phyloP scores from a whole-genome alignment of 2,113 vertebrate species.

The Clarias magur region DNA sequence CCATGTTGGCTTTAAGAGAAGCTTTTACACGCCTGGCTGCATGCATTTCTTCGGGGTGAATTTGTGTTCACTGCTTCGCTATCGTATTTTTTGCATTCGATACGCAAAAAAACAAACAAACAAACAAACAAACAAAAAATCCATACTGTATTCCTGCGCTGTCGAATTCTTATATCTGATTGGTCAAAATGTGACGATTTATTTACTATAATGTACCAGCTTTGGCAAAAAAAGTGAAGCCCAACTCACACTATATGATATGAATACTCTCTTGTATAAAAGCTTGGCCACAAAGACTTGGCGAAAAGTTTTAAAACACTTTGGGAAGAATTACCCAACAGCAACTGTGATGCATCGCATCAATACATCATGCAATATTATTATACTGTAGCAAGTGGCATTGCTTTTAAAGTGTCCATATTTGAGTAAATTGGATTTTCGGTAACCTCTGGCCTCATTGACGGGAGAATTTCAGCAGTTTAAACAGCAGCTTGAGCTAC shows the following conservation, averaged over 20 bases:
- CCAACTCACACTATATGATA: neutral
- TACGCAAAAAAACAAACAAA: neutral
- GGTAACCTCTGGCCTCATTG: constrained; percentile 18
- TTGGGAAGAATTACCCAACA: neutral
- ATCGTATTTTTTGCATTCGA: neutral
- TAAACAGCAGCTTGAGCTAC: neutral
- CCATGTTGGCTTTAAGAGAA: neutral
- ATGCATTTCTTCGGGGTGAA: neutral
- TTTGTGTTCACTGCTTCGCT: neutral
- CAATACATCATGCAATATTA: neutral
- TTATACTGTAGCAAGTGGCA: neutral
- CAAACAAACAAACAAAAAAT: neutral
- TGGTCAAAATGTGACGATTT: neutral
- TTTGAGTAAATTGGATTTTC: neutral
- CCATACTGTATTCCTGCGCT: neutral
- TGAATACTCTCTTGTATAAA: neutral
- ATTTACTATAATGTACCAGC: neutral
- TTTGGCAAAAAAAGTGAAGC: neutral
- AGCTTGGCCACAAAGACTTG: neutral
- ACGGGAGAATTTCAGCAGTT: neutral
- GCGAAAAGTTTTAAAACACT: neutral
- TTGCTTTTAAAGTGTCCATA: neutral
- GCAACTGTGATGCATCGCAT: too few relatives aligned
- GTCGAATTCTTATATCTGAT: neutral
- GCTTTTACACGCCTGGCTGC: neutral